Conservation (phyloP, 2,888 invertebrate genomes). For the Ypsolopha sequella region DNA sequence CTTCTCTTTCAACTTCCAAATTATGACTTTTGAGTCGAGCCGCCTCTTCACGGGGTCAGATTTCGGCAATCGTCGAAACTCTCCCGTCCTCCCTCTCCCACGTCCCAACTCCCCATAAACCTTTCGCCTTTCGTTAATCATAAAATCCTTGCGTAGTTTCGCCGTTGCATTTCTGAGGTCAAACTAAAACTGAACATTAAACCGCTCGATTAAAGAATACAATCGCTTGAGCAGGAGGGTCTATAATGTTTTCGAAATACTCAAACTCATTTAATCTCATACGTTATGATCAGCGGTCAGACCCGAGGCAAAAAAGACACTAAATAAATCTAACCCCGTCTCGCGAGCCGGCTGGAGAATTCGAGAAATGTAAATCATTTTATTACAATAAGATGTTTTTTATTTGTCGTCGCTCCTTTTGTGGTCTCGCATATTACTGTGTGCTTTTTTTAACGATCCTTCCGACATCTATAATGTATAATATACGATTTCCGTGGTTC, state of each 20-base stretch:
- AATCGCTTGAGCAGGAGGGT: neutral
- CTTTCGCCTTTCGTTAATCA: conserved; percentile 44
- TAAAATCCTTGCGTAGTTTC: conserved; percentile 36
- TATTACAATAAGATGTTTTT: conserved; percentile 58
- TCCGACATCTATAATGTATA: conserved; percentile 19
- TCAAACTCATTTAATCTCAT: conserved; percentile 48
- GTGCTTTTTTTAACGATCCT: conserved; percentile 31
- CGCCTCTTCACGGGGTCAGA: conserved; percentile 53
- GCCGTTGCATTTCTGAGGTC: neutral
- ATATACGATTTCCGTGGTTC: conserved; percentile 21
- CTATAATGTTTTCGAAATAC: conserved; percentile 29
- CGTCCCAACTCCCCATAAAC: conserved; percentile 31
- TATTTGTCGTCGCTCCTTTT: conserved; percentile 46
- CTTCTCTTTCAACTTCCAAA: conserved; percentile 64
- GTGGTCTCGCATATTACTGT: conserved; percentile 36
- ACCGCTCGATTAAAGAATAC: neutral
- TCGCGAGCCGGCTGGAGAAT: conserved; percentile 50
- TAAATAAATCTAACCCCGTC: conserved; percentile 60
- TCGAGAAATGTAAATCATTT: conserved; percentile 67
- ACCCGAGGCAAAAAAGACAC: conserved; percentile 47
- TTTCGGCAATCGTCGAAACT: conserved; percentile 53
- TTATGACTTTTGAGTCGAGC: conserved; percentile 56
- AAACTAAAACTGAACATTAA: neutral
- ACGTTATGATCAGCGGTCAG: conserved; percentile 48
- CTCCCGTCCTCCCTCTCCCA: conserved; percentile 36